A percentile compares a stretch with the other conserved stretches of the same genome.
Evolutionary conservation across 2,113 vertebrate species (phyloP).

Genomic region (Eurystomus gularis): DNA sequence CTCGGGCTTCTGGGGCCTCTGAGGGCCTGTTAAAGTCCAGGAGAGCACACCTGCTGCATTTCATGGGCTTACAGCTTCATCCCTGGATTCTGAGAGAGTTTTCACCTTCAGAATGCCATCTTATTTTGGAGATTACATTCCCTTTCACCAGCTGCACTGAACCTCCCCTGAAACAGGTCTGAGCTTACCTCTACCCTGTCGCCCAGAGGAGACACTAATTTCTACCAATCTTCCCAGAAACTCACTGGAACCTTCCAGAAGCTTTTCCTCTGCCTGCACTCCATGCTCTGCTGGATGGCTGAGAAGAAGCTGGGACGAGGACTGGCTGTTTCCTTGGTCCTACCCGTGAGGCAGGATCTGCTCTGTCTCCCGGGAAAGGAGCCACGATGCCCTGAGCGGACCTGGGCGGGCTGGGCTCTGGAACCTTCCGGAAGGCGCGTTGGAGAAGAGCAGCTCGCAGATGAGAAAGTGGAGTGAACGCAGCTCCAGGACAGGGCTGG

Average conservation of each 20-base stretch:
- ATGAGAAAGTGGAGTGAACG: not conserved
- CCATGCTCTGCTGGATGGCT: not conserved
- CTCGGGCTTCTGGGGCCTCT: not conserved
- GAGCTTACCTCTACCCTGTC: accelerated
- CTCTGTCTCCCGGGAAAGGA: not conserved
- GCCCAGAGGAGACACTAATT: not conserved
- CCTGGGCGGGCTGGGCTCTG: accelerated
- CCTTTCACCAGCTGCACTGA: not conserved
- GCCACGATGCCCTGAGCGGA: not conserved
- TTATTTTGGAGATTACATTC: not conserved
- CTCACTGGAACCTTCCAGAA: too few species aligned
- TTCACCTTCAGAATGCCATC: not conserved
- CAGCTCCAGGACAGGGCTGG: not conserved
- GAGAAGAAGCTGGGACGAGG: not conserved
- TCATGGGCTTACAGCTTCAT: not conserved
- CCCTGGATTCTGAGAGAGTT: not conserved
- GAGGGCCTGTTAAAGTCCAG: not conserved
- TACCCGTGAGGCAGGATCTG: not conserved
- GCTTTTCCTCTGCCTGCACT: accelerated
- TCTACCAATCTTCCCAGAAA: not conserved
- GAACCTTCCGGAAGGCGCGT: not conserved
- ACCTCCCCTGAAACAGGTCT: not conserved
- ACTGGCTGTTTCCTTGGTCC: not conserved
- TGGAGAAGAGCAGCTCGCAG: accelerated
- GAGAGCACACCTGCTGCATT: not conserved